Conservation (phyloP, 2,888 invertebrate species). For the Cheilosia grossa region DNA sequence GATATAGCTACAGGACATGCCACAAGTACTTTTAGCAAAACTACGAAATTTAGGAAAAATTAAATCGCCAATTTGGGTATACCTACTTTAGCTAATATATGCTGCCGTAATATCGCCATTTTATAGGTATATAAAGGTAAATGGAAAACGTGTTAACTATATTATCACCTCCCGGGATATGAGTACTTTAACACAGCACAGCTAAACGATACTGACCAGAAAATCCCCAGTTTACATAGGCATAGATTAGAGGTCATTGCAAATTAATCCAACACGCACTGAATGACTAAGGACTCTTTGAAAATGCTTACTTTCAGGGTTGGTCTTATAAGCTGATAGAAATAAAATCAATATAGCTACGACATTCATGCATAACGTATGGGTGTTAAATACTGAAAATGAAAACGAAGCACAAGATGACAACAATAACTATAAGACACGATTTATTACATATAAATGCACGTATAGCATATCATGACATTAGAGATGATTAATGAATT, state of each 20-base stretch:
- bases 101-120: slow-evolving; percentile 49
- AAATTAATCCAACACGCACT: slow-evolving; percentile 46
- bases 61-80: neutral
- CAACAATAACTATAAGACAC: slow-evolving; percentile 17
- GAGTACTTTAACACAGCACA: slow-evolving; percentile 30
- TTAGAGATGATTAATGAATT: slow-evolving; percentile 1
- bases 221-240: slow-evolving; percentile 26
- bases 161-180: neutral
- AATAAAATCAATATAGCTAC: slow-evolving; percentile 60
- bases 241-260: slow-evolving; percentile 51
- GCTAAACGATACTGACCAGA: slow-evolving; percentile 51
- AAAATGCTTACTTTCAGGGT: slow-evolving; percentile 39
- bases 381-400: slow-evolving; percentile 2
- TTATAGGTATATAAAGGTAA: neutral
- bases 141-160: neutral
- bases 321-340: slow-evolving; percentile 48
- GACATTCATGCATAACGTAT: slow-evolving; percentile 29
- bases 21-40: too few species aligned
- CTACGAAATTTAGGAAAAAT: neutral
- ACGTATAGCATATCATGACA: neutral
- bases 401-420: neutral
- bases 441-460: slow-evolving; percentile 17
- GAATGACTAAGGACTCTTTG: slow-evolving; percentile 1
- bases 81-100: slow-evolving; percentile 40
- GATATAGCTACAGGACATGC: too few species aligned